Conservation (phyloP, 2,113 vertebrate genomes). For the Agapornis roseicollis region DNA sequence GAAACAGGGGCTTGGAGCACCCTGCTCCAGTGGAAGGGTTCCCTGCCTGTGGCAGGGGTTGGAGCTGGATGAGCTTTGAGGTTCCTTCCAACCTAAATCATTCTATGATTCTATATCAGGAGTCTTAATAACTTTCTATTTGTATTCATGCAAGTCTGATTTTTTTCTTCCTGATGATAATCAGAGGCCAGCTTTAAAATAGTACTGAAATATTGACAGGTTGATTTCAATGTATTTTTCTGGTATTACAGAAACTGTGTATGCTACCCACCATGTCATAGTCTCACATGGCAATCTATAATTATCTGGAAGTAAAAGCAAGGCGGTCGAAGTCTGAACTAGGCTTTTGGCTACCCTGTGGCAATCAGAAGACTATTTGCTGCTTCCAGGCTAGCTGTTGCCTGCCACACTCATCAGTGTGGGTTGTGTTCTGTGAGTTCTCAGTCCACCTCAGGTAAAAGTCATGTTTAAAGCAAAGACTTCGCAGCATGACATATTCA, state of each 20-base stretch:
- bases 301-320: conserved; percentile 16
- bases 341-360: background rate
- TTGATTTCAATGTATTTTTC: background rate
- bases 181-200: background rate
- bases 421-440: background rate
- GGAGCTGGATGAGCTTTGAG: background rate
- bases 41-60: too few relatives aligned
- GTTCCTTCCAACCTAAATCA: background rate
- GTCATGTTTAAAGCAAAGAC: background rate
- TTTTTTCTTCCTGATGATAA: background rate
- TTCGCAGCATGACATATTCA: background rate
- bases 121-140: background rate
- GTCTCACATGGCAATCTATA: background rate
- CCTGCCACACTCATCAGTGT: rapidly evolving
- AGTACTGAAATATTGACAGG: background rate
- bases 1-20: background rate
- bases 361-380: background rate
- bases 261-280: background rate
- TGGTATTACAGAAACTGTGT: background rate
- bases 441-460: background rate
- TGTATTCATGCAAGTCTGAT: background rate
- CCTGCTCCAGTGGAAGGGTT: background rate
- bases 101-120: background rate
- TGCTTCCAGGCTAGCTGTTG: background rate
- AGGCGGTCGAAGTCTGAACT: background rate